Evolutionary conservation across 2,888 invertebrate genomes (phyloP).

Genomic region (Nudaria mundana): DNA sequence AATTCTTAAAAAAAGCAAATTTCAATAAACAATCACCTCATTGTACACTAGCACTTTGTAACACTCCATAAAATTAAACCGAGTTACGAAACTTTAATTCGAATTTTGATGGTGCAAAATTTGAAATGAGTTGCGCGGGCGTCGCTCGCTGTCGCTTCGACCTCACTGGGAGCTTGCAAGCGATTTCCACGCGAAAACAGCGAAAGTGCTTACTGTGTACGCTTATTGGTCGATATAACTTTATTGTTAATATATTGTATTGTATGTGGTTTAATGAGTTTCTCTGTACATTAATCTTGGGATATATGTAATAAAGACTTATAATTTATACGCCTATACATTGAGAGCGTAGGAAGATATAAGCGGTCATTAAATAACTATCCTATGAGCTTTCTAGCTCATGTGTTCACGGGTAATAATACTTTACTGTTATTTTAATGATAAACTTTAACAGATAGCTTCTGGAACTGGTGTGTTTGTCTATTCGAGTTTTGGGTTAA

Average conservation of each 20-base stretch:
- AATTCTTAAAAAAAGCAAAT: too few species aligned
- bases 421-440: too few species aligned
- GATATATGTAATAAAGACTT: background rate
- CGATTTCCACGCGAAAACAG: slow-evolving; percentile 60
- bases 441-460: too few species aligned
- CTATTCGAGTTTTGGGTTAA: too few species aligned
- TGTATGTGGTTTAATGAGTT: slow-evolving; percentile 8
- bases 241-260: slow-evolving; percentile 14
- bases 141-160: slow-evolving; percentile 35
- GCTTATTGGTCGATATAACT: slow-evolving; percentile 17
- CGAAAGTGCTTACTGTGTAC: slow-evolving; percentile 57
- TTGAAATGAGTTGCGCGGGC: slow-evolving; percentile 43
- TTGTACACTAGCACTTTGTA: slow-evolving; percentile 18
- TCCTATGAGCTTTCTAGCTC: too few species aligned
- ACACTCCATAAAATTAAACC: slow-evolving; percentile 17
- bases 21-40: slow-evolving; percentile 34
- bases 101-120: slow-evolving; percentile 11
- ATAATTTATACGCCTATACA: too few species aligned
- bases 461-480: too few species aligned
- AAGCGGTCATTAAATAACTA: too few species aligned
- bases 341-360: too few species aligned
- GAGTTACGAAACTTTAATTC: slow-evolving; percentile 8
- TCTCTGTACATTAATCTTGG: slow-evolving; percentile 5
- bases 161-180: slow-evolving; percentile 55
- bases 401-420: too few species aligned